Percentiles rank a stretch among this genome's conserved stretches.
These are phyloP conservation scores for Danio tinwini DNA, from an alignment of 2,797 vertebrate genomes.

Conservation along the genomic window DNA sequence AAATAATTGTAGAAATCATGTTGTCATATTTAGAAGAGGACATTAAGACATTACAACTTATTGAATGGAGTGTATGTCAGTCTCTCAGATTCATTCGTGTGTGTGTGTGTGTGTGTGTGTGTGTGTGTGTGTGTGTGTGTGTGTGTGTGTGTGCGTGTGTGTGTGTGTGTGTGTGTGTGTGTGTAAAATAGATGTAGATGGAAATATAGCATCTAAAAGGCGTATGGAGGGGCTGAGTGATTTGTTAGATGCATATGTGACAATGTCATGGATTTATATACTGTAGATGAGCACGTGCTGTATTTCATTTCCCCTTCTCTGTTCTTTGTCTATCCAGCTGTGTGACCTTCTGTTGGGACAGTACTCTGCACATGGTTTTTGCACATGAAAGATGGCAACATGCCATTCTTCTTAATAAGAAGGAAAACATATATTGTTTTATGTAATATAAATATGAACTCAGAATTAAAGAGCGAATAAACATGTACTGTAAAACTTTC, in stretches of 20 bases:
- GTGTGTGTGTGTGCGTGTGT: not conserved
- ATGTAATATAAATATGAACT: too few relatives aligned
- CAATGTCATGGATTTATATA: conserved; percentile 31
- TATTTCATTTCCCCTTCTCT: conserved; percentile 30
- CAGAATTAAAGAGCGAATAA: too few relatives aligned
- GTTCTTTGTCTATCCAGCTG: conserved; percentile 46
- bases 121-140: not conserved
- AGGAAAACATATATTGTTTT: not conserved
- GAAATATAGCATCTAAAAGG: conserved; percentile 2
- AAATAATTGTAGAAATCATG: not conserved
- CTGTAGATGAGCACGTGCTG: conserved; percentile 36
- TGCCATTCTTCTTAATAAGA: not conserved
- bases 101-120: not conserved
- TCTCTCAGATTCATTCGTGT: not conserved
- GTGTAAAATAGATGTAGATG: not conserved
- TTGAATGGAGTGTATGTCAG: not conserved
- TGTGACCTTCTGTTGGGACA: conserved; percentile 55
- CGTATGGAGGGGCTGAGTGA: conserved; percentile 37
- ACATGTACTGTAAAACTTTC: too few relatives aligned
- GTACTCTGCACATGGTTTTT: conserved; percentile 41
- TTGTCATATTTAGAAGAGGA: not conserved
- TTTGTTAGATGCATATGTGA: conserved; percentile 22
- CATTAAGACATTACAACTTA: not conserved
- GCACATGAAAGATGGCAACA: not conserved
- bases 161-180: not conserved